These are phyloP conservation scores for Aphelinus certus DNA, from an alignment of 1,140 invertebrate genomes.

Conservation along the genomic window DNA sequence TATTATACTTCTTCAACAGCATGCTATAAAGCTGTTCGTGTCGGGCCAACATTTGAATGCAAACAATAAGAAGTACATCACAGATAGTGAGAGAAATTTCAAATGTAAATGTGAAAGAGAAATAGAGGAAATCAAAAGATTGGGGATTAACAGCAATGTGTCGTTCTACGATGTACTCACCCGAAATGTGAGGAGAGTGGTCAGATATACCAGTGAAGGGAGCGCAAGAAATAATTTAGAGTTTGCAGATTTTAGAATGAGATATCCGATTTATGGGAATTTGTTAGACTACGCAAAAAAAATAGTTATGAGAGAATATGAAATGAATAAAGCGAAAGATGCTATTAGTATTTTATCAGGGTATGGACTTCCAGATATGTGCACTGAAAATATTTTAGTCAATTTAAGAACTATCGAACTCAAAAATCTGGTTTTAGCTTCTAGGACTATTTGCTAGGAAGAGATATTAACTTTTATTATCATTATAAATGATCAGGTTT, in stretches of 20 bases:
- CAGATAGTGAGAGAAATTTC: background rate
- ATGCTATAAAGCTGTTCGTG: background rate
- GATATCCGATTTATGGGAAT: background rate
- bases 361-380: background rate
- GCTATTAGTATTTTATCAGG: background rate
- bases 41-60: background rate
- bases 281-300: background rate
- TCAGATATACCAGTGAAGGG: background rate
- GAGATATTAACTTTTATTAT: too few relatives aligned
- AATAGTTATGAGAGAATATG: background rate
- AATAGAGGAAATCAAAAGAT: background rate
- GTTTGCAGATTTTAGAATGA: background rate
- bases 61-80: background rate
- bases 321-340: background rate
- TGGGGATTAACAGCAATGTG: constrained; percentile 6
- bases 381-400: constrained; percentile 9
- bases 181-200: background rate
- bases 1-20: background rate
- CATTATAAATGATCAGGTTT: too few relatives aligned
- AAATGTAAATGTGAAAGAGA: background rate
- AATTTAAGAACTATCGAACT: background rate
- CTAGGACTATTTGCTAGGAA: background rate
- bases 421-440: background rate
- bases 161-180: background rate
- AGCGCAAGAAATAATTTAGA: background rate